These are phyloP conservation scores for Papilio xuthus DNA, from an alignment of 1,140 invertebrate species.

Conservation along the genomic window DNA sequence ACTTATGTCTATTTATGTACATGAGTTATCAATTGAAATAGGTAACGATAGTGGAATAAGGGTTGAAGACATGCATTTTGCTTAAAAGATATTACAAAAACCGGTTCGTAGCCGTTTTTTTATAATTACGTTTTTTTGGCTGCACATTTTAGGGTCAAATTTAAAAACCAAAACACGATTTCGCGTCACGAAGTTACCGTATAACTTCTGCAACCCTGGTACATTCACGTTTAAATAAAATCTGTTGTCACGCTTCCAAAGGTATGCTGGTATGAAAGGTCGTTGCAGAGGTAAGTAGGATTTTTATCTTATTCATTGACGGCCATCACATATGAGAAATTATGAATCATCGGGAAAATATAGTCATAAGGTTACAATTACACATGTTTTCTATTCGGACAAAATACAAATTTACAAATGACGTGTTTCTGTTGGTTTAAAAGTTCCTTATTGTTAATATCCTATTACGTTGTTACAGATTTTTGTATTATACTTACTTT, in stretches of 20 bases:
- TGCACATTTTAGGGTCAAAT: neutral
- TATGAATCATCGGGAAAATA: neutral
- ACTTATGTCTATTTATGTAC: neutral
- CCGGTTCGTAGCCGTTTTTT: neutral
- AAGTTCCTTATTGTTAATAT: neutral
- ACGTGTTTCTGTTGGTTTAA: neutral
- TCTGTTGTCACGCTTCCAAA: constrained; percentile 2
- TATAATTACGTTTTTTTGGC: neutral
- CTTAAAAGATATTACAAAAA: neutral
- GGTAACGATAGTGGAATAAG: neutral
- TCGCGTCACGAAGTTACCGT: constrained; percentile 18
- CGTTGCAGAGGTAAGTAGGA: constrained; percentile 15
- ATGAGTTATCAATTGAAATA: neutral
- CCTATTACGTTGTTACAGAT: neutral
- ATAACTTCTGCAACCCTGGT: constrained; percentile 24
- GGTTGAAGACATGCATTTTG: neutral
- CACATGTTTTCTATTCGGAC: neutral
- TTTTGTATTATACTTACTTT: neutral
- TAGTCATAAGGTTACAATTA: neutral
- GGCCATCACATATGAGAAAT: neutral
- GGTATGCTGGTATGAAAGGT: constrained; percentile 24
- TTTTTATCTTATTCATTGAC: constrained; percentile 23
- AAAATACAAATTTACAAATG: neutral
- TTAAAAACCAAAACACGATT: constrained; percentile 6
- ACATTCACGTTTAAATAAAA: constrained; percentile 12